A percentile compares a stretch with the other conserved stretches of the same genome.
Conservation (phyloP, 1,140 invertebrate species). For the Antheraea pernyi region DNA sequence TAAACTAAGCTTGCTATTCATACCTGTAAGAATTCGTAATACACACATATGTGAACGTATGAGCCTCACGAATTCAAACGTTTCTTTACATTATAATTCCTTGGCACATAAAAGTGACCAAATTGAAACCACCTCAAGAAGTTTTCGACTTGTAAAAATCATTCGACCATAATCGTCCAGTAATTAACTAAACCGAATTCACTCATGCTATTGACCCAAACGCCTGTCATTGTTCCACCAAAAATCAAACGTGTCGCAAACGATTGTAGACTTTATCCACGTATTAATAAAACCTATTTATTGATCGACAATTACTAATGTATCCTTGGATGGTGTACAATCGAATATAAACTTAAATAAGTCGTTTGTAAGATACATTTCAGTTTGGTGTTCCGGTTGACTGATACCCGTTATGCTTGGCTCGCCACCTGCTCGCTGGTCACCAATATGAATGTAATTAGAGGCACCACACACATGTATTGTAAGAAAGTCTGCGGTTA, state of each 20-base stretch:
- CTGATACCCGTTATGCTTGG: slow-evolving; percentile 9
- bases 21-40: no score
- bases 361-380: neutral
- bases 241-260: slow-evolving; percentile 1
- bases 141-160: slow-evolving; percentile 4
- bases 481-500: slow-evolving; percentile 16
- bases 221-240: slow-evolving; percentile 8
- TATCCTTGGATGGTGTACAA: slow-evolving; percentile 1
- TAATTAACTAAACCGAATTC: slow-evolving; percentile 15
- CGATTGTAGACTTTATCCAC: neutral
- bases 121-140: neutral
- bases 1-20: no score
- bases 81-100: neutral
- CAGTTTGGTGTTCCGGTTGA: neutral
- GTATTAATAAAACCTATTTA: slow-evolving; percentile 3
- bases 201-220: slow-evolving; percentile 12
- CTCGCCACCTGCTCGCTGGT: neutral
- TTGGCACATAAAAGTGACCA: neutral
- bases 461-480: slow-evolving; percentile 11
- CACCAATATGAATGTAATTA: slow-evolving; percentile 14
- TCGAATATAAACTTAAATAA: neutral
- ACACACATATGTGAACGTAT: neutral
- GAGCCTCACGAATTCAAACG: no score
- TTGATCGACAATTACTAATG: neutral
- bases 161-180: slow-evolving; percentile 6